Conservation (phyloP, 2,113 vertebrate species). For the Ceyx melanurus region DNA sequence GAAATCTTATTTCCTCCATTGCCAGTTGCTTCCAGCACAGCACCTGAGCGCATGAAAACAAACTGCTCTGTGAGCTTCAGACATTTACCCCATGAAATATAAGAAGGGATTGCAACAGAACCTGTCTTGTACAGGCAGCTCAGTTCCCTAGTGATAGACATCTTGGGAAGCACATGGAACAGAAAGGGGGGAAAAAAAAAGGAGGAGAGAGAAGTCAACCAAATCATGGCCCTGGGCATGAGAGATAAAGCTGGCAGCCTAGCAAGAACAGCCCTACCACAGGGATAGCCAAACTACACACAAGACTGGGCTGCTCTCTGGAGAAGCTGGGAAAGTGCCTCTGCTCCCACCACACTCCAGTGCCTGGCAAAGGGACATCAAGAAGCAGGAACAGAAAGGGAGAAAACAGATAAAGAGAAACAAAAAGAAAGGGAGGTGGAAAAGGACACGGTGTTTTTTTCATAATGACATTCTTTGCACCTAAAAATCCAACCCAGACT, state of each 20-base stretch:
- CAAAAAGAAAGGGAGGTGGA: background rate
- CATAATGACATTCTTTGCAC: background rate
- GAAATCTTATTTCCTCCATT: background rate
- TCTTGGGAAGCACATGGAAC: background rate
- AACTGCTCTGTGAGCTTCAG: background rate
- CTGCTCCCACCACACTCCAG: background rate
- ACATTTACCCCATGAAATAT: background rate
- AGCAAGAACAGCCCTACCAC: background rate
- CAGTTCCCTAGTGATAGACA: slow-evolving; percentile 1
- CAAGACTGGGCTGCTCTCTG: background rate
- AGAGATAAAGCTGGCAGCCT: background rate
- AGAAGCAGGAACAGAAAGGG: background rate
- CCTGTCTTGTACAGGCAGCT: background rate
- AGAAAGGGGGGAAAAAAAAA: background rate
- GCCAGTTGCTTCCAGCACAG: background rate
- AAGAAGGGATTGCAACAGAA: background rate
- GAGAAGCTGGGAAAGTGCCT: background rate
- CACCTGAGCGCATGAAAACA: background rate
- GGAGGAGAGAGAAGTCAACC: background rate
- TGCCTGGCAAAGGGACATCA: background rate
- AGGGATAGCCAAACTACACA: background rate
- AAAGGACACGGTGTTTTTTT: background rate
- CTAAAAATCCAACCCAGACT: background rate
- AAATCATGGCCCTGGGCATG: background rate
- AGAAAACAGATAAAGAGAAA: background rate